These are phyloP conservation scores for Lepidonotus clava DNA, from an alignment of 2,888 invertebrate genomes.

Conservation along the genomic window DNA sequence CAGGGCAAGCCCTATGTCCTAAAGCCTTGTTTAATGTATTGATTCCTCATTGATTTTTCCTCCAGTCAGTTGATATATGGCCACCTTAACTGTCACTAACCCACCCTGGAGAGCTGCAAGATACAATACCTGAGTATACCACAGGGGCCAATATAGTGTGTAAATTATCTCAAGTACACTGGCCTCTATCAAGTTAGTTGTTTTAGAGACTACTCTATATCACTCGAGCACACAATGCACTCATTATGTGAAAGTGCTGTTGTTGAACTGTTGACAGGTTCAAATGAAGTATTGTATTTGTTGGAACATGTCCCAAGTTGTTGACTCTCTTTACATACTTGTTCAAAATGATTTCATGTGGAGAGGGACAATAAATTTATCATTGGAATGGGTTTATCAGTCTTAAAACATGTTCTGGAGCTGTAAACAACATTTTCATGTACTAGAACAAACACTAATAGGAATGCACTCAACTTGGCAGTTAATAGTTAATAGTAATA, in stretches of 20 bases:
- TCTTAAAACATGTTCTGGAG: no score
- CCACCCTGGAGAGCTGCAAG: neutral
- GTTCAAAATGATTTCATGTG: neutral
- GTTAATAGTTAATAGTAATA: no score
- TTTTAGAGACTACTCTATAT: constrained; percentile 14
- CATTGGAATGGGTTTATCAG: no score
- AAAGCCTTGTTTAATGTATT: neutral
- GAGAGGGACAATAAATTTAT: no score
- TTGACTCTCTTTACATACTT: neutral
- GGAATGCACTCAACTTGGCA: no score
- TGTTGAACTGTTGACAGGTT: neutral
- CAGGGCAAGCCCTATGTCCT: neutral
- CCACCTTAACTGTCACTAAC: no score
- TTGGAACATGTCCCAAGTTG: neutral
- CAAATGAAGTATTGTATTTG: neutral
- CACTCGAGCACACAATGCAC: neutral
- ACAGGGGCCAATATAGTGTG: neutral
- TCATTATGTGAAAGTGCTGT: neutral
- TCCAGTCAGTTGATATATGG: neutral
- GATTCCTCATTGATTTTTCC: neutral
- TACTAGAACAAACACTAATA: no score
- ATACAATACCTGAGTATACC: constrained; percentile 7
- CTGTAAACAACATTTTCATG: no score
- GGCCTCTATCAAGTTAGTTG: constrained; percentile 9
- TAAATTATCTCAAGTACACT: neutral